Evolutionary conservation across 2,797 vertebrate genomes (phyloP).

Genomic region (Leuciscus waleckii): DNA sequence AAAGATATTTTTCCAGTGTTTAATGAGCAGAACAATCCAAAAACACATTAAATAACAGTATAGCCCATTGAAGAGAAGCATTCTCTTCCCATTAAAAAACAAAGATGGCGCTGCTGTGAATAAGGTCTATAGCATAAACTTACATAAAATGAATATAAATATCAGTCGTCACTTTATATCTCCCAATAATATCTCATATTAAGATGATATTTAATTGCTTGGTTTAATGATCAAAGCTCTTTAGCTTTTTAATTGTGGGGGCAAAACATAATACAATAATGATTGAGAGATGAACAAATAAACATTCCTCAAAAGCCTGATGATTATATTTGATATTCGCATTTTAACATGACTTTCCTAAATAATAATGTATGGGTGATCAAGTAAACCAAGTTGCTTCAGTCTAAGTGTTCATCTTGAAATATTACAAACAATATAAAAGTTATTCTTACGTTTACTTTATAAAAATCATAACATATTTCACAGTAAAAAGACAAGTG

Average conservation of each 20-base stretch:
- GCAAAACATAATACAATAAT: background rate
- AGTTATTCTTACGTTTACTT: background rate
- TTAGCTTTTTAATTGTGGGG: background rate
- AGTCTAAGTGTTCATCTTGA: background rate
- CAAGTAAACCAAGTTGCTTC: background rate
- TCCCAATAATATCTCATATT: background rate
- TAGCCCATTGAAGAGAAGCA: too few species aligned
- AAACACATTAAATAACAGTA: too few species aligned
- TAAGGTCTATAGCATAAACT: background rate
- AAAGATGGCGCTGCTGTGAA: too few species aligned
- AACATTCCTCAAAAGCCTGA: background rate
- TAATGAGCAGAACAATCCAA: too few species aligned
- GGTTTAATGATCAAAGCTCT: background rate
- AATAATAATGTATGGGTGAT: background rate
- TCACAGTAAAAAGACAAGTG: background rate
- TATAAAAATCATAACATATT: background rate
- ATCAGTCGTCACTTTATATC: background rate
- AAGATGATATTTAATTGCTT: background rate
- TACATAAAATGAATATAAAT: background rate
- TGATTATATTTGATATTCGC: background rate
- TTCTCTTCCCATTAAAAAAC: too few species aligned
- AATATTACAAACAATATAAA: background rate
- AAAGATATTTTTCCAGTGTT: too few species aligned
- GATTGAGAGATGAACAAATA: background rate
- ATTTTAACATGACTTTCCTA: background rate